A percentile compares a stretch with the other conserved stretches of the same genome.
phyloP scores from a whole-genome alignment of 1,140 invertebrate species.

The Drosophila kepulauana region DNA sequence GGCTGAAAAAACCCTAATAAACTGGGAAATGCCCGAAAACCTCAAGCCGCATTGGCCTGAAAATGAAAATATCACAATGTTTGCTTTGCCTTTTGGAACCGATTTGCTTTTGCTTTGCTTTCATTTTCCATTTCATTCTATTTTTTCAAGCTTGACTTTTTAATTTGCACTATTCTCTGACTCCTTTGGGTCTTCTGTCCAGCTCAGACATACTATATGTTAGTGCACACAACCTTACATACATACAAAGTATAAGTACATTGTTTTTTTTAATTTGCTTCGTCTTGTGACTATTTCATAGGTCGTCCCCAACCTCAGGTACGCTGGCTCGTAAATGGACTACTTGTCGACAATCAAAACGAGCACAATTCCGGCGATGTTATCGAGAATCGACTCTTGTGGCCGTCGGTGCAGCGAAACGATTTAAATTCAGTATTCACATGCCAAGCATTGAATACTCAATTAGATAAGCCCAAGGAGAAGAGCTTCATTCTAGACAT shows the following conservation, averaged over 20 bases:
- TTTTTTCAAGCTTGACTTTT: slow-evolving; percentile 74
- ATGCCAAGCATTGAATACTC: slow-evolving; percentile 93
- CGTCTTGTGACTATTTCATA: slow-evolving; percentile 56
- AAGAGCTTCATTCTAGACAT: slow-evolving; percentile 91
- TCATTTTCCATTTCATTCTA: slow-evolving; percentile 26
- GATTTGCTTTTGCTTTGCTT: slow-evolving; percentile 37
- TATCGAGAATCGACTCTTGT: slow-evolving; percentile 92
- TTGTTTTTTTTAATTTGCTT: slow-evolving; percentile 11
- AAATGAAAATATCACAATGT: slow-evolving; percentile 82
- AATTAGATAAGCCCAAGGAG: slow-evolving; percentile 91
- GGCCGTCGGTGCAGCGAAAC: slow-evolving; percentile 90
- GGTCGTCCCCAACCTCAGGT: slow-evolving; percentile 89
- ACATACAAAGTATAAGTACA: slow-evolving; percentile 24
- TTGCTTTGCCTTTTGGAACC: slow-evolving; percentile 51
- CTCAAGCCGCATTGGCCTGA: slow-evolving; percentile 45
- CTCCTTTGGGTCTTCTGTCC: not conserved
- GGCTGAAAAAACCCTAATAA: slow-evolving; percentile 40
- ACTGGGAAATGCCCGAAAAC: slow-evolving; percentile 23
- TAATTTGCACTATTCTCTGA: slow-evolving; percentile 73
- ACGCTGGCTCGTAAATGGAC: slow-evolving; percentile 91
- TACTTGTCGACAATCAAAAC: slow-evolving; percentile 91
- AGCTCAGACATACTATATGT: no score
- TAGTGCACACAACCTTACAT: no score
- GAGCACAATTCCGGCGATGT: slow-evolving; percentile 93
- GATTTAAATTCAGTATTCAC: slow-evolving; percentile 93